A percentile compares a stretch with the other conserved stretches of the same genome.
Conservation (phyloP, 1,140 invertebrate genomes). For the Leptinotarsa undecemlineata region DNA sequence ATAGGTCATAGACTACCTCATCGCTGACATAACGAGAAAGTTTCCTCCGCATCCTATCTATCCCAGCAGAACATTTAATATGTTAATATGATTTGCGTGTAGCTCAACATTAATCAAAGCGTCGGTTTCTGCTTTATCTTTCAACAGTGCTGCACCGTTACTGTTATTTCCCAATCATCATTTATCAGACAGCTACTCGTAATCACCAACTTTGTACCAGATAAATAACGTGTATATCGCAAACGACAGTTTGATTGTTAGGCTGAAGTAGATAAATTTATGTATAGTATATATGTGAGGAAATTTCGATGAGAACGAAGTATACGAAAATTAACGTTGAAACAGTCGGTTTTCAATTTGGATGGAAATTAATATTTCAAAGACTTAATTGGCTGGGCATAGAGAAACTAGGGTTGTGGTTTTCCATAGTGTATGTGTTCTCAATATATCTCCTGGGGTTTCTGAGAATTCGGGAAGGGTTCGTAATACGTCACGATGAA, state of each 20-base stretch:
- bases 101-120: constrained; percentile 47
- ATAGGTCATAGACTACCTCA: too few species aligned
- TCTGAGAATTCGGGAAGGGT: background rate
- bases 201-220: constrained; percentile 39
- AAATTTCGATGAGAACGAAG: constrained; percentile 1
- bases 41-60: background rate
- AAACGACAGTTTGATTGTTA: constrained; percentile 34
- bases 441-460: background rate
- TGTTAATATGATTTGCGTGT: constrained; percentile 50
- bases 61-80: constrained; percentile 41
- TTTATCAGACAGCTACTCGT: constrained; percentile 44
- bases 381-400: background rate
- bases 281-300: background rate
- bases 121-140: constrained; percentile 37
- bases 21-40: too few species aligned
- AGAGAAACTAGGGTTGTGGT: background rate
- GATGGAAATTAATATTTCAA: constrained; percentile 1
- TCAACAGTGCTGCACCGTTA: constrained; percentile 27
- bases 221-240: constrained; percentile 31
- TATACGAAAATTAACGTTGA: constrained; percentile 2
- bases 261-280: constrained; percentile 25
- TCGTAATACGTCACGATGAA: background rate
- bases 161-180: constrained; percentile 47
- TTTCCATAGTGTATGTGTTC: background rate
- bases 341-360: background rate